Evolutionary conservation across 2,113 vertebrate genomes (phyloP).

Genomic region (Hippocampus comes): DNA sequence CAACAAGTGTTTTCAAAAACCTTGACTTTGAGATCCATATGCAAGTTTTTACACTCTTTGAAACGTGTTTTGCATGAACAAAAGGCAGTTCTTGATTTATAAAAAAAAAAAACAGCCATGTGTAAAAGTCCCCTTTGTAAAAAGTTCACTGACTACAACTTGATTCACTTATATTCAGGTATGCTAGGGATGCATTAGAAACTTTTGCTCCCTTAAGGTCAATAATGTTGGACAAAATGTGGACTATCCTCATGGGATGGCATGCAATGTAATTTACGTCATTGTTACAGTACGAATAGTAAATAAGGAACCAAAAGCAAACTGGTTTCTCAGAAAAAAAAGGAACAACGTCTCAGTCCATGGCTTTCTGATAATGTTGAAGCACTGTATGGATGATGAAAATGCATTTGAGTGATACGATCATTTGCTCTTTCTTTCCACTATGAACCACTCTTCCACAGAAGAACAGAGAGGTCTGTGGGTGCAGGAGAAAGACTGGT

Average conservation of each 20-base stretch:
- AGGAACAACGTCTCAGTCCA: not conserved
- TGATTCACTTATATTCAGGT: not conserved
- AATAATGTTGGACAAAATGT: not conserved
- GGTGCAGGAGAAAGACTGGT: conserved; percentile 25
- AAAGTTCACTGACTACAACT: not conserved
- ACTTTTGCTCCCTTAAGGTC: not conserved
- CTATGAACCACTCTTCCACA: conserved; percentile 13
- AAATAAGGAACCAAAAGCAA: conserved; percentile 1
- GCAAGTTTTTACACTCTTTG: no score
- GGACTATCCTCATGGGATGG: not conserved
- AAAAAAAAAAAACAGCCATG: not conserved
- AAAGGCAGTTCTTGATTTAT: not conserved
- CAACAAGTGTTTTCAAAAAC: no score
- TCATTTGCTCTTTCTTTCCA: conserved; percentile 25
- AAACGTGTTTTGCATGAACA: not conserved
- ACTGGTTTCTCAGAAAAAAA: not conserved
- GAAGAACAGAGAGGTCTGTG: conserved; percentile 13
- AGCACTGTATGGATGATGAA: not conserved
- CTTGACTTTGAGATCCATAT: no score
- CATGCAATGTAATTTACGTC: not conserved
- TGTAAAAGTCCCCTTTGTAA: not conserved
- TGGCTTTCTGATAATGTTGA: not conserved
- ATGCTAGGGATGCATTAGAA: not conserved
- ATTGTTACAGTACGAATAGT: not conserved
- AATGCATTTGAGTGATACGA: conserved; percentile 24